Conservation (phyloP, 53 echinoderm and acorn worm species). For the Stichopus horrens region DNA sequence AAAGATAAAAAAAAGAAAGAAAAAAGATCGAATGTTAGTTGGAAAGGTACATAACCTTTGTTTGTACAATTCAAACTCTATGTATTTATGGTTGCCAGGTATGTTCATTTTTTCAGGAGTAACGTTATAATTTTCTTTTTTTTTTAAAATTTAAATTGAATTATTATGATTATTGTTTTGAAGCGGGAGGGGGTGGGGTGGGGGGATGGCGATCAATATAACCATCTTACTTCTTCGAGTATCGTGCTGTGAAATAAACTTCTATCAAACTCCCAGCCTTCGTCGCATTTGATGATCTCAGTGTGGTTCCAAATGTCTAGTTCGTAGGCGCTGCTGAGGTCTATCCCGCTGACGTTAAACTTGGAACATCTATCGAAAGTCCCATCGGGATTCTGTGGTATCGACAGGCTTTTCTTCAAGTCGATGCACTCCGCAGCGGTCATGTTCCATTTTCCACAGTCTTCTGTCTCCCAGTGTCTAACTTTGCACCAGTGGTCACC, state of each 20-base stretch:
- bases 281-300: constrained; percentile 14
- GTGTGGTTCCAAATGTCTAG: neutral
- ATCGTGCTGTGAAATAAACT: constrained; percentile 17
- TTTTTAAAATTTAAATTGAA: no score
- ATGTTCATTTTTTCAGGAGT: no score
- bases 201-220: no score
- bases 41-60: no score
- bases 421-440: neutral
- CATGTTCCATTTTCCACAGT: constrained; percentile 11
- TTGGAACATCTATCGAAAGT: neutral
- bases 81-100: no score
- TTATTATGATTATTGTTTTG: neutral
- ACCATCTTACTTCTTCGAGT: constrained; percentile 8
- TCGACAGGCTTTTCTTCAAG: constrained; percentile 7
- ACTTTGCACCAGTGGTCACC: constrained; percentile 26
- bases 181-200: neutral
- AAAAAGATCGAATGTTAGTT: no score
- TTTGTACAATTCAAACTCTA: no score
- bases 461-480: neutral
- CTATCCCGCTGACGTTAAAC: neutral
- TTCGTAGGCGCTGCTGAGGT: neutral
- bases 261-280: constrained; percentile 28
- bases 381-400: neutral
- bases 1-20: no score
- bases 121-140: neutral